These are phyloP conservation scores for Metacarcinus magister DNA, from an alignment of 2,888 invertebrate species.

Conservation along the genomic window DNA sequence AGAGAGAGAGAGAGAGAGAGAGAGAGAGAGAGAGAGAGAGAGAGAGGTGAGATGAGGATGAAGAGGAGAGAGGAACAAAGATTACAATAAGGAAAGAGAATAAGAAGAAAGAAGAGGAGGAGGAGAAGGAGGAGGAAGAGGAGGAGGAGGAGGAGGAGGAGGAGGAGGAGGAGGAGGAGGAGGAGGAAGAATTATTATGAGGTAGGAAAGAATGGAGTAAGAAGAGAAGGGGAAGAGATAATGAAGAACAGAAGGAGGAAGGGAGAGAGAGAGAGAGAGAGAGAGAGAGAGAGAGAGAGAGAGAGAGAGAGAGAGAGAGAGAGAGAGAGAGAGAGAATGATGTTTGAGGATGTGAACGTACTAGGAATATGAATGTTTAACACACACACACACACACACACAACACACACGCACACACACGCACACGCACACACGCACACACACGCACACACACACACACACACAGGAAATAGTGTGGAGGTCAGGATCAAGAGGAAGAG, in stretches of 20 bases:
- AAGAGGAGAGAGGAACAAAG: too few relatives aligned
- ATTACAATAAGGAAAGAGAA: too few relatives aligned
- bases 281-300: conserved; percentile 52
- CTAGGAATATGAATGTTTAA: neutral
- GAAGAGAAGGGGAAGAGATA: neutral
- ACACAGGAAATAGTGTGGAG: neutral
- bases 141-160: too few relatives aligned
- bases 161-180: too few relatives aligned
- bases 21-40: conserved; percentile 54
- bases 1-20: conserved; percentile 48
- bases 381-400: too few relatives aligned
- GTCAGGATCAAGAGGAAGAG: neutral
- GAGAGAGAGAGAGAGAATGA: too few relatives aligned
- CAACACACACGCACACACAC: too few relatives aligned
- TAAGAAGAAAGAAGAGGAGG: neutral
- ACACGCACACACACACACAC: neutral
- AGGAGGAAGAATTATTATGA: too few relatives aligned
- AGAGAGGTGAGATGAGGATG: neutral
- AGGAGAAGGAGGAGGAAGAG: neutral
- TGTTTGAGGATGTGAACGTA: neutral
- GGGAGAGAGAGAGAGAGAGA: conserved; percentile 28
- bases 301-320: conserved; percentile 52
- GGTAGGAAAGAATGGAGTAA: too few relatives aligned
- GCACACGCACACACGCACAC: neutral
- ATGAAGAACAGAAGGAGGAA: neutral